A percentile compares a stretch with the other conserved stretches of the same genome.
Conservation (phyloP, 2,797 vertebrate genomes). For the Micrastur ruficollis region DNA sequence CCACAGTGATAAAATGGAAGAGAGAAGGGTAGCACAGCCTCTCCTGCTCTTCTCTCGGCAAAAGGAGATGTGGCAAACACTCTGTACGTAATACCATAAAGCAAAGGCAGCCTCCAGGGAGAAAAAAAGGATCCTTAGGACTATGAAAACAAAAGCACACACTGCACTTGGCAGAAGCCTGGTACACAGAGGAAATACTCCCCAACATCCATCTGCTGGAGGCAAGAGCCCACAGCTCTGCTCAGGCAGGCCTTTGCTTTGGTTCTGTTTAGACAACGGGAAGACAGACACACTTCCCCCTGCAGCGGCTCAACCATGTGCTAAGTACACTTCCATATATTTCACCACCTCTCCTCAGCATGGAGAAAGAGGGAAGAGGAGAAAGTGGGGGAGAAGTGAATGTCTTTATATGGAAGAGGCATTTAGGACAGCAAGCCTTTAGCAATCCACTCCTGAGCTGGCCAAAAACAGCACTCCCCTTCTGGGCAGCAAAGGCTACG, state of each 20-base stretch:
- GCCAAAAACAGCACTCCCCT: background rate
- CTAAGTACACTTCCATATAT: background rate
- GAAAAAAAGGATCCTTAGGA: background rate
- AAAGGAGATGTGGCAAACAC: background rate
- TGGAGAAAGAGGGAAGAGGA: background rate
- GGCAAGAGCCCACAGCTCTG: background rate
- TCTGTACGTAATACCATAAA: background rate
- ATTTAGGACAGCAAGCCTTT: background rate
- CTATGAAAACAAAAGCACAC: background rate
- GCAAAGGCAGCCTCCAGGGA: background rate
- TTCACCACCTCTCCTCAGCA: background rate
- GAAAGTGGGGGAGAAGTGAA: background rate
- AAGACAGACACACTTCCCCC: background rate
- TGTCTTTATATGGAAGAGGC: background rate
- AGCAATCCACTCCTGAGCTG: background rate
- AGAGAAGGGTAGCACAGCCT: background rate
- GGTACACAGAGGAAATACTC: background rate
- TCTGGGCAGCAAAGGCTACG: background rate
- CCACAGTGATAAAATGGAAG: background rate
- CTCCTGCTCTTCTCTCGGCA: background rate
- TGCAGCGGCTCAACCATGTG: rapidly evolving
- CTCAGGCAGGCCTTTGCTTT: background rate
- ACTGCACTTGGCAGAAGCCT: background rate
- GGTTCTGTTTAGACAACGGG: rapidly evolving
- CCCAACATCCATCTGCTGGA: background rate